phyloP scores from a whole-genome alignment of 2,113 vertebrate species.

The Echinops telfairi region DNA sequence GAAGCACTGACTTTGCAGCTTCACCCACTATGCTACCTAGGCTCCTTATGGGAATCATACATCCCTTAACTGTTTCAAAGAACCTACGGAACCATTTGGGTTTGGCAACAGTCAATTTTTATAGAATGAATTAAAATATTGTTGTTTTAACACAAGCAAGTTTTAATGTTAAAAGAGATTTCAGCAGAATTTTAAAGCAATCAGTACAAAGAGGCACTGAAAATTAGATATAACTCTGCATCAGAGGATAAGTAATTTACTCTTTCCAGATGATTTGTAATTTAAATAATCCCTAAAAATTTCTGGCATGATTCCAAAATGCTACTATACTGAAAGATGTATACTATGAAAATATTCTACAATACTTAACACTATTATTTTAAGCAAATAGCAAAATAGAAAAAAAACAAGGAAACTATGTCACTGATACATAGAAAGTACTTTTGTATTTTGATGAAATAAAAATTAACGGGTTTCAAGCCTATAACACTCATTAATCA shows the following conservation, averaged over 20 bases:
- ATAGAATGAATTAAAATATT: slow-evolving; percentile 49
- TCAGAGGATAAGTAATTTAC: slow-evolving; percentile 51
- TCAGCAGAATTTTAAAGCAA: slow-evolving; percentile 46
- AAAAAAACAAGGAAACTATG: slow-evolving; percentile 64
- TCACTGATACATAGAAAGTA: slow-evolving; percentile 49
- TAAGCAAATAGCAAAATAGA: slow-evolving; percentile 49
- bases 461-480: slow-evolving; percentile 73
- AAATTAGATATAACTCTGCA: slow-evolving; percentile 45
- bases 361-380: background rate
- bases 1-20: no score
- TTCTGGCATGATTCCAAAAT: slow-evolving; percentile 52
- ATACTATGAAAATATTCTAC: slow-evolving; percentile 48
- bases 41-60: background rate
- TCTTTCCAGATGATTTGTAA: slow-evolving; percentile 46
- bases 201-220: slow-evolving; percentile 32
- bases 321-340: background rate
- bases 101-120: slow-evolving; percentile 17
- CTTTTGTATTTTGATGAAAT: slow-evolving; percentile 73
- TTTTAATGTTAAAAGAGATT: slow-evolving; percentile 11
- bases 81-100: slow-evolving; percentile 24
- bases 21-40: no score
- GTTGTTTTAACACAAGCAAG: background rate
- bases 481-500: slow-evolving; percentile 62
- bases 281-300: slow-evolving; percentile 57
- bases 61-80: slow-evolving; percentile 45